Conservation (phyloP, 2,797 vertebrate species). For the Podarcis siculus region DNA sequence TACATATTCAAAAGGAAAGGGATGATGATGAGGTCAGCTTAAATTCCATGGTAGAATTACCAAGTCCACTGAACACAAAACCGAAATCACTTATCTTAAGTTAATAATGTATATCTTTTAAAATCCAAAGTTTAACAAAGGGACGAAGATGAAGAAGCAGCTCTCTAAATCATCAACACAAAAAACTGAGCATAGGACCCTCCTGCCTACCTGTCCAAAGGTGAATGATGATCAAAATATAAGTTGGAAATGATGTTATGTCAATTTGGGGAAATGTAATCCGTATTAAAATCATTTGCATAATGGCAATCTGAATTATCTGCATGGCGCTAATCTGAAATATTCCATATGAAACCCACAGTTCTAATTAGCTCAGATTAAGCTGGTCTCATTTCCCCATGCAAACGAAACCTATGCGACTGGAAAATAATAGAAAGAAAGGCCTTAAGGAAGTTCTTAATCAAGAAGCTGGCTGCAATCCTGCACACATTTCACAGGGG, state of each 20-base stretch:
- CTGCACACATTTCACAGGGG: background rate
- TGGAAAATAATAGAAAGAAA: background rate
- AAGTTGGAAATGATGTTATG: background rate
- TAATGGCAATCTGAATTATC: background rate
- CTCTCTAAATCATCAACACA: background rate
- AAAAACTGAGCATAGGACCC: background rate
- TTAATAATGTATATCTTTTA: conserved; percentile 64
- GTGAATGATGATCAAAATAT: too few relatives aligned
- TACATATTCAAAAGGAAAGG: conserved; percentile 73
- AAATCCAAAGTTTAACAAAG: too few relatives aligned
- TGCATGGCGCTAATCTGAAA: background rate
- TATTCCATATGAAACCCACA: background rate
- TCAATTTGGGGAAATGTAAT: background rate
- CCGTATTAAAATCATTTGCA: background rate
- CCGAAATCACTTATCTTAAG: conserved; percentile 75
- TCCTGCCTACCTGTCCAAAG: background rate
- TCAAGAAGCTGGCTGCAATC: conserved; percentile 11
- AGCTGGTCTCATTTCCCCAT: background rate
- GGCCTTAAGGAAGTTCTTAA: background rate
- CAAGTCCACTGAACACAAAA: conserved; percentile 70
- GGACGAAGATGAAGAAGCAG: background rate
- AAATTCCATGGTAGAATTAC: conserved; percentile 71
- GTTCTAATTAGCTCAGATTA: background rate
- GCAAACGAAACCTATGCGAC: background rate
- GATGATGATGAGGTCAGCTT: conserved; percentile 73